Conservation (phyloP, 2,888 invertebrate species). For the Lithophane leautieri region DNA sequence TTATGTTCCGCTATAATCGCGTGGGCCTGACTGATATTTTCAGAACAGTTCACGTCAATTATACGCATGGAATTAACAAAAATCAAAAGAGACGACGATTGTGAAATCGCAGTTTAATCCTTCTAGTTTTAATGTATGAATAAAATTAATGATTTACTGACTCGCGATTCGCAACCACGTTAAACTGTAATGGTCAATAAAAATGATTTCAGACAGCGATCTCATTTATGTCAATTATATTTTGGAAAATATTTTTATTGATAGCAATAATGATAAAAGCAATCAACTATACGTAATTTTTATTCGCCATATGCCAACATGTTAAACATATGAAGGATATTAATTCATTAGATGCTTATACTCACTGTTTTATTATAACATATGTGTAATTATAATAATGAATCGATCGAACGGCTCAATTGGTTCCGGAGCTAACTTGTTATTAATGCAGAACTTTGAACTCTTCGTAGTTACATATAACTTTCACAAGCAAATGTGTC, state of each 20-base stretch:
- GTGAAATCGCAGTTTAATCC: conserved; percentile 70
- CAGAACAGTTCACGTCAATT: conserved; percentile 76
- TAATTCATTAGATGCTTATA: conserved; percentile 15
- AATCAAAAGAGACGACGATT: conserved; percentile 73
- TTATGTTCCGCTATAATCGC: conserved; percentile 65
- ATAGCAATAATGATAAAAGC: conserved; percentile 70
- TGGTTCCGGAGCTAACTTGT: conserved; percentile 53
- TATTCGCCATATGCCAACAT: conserved; percentile 66
- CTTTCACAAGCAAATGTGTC: conserved; percentile 51
- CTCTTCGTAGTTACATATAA: conserved; percentile 39
- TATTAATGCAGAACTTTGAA: conserved; percentile 57
- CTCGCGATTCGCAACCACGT: conserved; percentile 66
- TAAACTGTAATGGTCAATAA: conserved; percentile 77
- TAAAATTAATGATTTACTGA: conserved; percentile 77
- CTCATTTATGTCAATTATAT: conserved; percentile 73
- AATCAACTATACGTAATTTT: conserved; percentile 61
- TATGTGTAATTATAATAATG: conserved; percentile 47
- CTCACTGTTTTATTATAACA: conserved; percentile 19
- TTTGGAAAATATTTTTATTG: conserved; percentile 71
- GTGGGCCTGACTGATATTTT: conserved; percentile 73
- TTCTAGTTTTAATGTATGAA: conserved; percentile 78
- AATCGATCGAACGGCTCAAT: conserved; percentile 52
- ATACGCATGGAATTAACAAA: conserved; percentile 74
- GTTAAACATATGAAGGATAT: conserved; percentile 36
- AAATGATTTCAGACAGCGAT: conserved; percentile 72